Evolutionary conservation across 2,888 invertebrate genomes (phyloP).

Genomic region (Aspidapion aeneum): DNA sequence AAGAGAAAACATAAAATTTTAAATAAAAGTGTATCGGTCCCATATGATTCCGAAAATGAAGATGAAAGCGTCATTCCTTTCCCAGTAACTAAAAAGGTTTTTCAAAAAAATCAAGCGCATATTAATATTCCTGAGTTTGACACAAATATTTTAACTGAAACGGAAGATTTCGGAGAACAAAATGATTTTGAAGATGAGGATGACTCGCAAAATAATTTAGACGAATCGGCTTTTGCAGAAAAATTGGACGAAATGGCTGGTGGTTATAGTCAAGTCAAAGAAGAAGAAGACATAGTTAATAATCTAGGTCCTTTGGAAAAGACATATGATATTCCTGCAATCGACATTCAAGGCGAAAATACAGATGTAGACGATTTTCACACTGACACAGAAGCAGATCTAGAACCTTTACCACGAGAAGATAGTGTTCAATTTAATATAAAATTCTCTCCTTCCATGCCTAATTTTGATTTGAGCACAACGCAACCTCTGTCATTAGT

Average conservation of each 20-base stretch:
- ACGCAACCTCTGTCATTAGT: conserved; percentile 7
- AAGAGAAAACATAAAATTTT: conserved; percentile 3
- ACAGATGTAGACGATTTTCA: conserved; percentile 33
- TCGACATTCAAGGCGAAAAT: conserved; percentile 17
- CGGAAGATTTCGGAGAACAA: conserved; percentile 46
- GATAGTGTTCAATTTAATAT: conserved; percentile 13
- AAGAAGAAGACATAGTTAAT: conserved; percentile 25
- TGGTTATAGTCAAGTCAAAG: conserved; percentile 29
- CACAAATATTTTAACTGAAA: conserved; percentile 40
- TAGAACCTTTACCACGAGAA: conserved; percentile 6
- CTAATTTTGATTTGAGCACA: conserved; percentile 1
- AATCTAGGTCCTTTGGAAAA: conserved; percentile 3
- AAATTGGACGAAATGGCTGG: conserved; percentile 32
- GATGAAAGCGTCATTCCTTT: conserved; percentile 29
- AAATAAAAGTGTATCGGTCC: conserved; percentile 20
- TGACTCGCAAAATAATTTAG: conserved; percentile 8
- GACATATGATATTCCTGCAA: conserved; percentile 14
- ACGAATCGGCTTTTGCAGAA: conserved; percentile 28
- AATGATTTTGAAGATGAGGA: conserved; percentile 35
- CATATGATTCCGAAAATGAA: conserved; percentile 36
- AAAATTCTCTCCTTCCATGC: conserved; percentile 20
- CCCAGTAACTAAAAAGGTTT: conserved; percentile 32
- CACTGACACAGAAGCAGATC: conserved; percentile 22
- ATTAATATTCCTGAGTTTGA: conserved; percentile 32
- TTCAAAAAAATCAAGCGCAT: conserved; percentile 25